Percentiles rank a stretch among this genome's conserved stretches.
Conservation (phyloP, 1,140 invertebrate species). For the Choristoneura fumiferana region DNA sequence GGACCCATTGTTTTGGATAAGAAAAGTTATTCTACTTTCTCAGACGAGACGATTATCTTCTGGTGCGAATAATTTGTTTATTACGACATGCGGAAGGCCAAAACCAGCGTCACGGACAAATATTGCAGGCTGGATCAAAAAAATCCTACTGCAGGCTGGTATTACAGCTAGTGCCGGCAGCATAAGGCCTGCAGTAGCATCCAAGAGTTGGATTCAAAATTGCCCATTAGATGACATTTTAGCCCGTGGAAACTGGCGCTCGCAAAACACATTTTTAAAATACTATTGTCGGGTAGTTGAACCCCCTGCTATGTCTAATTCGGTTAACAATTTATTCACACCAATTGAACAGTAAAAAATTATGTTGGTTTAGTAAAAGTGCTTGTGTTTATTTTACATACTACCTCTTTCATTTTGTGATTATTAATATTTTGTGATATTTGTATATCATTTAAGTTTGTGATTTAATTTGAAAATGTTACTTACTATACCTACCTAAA, state of each 20-base stretch:
- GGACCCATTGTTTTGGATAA: not conserved
- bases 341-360: too few species aligned
- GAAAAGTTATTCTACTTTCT: not conserved
- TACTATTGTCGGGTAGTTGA: not conserved
- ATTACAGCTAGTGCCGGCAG: not conserved
- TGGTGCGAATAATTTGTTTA: not conserved
- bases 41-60: not conserved
- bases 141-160: not conserved
- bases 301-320: not conserved
- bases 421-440: too few species aligned
- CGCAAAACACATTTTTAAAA: constrained; percentile 2
- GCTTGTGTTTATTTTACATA: too few species aligned
- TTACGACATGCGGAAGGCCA: not conserved
- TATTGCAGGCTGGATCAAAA: not conserved
- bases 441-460: too few species aligned
- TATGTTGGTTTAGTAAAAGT: too few species aligned
- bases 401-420: too few species aligned
- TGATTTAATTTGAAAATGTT: too few species aligned
- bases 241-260: constrained; percentile 9
- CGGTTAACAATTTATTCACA: not conserved
- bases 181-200: constrained; percentile 9
- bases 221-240: constrained; percentile 1
- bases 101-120: not conserved
- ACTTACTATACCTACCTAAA: too few species aligned
- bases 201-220: constrained; percentile 2